Percentiles rank a stretch among this genome's conserved stretches.
Evolutionary conservation across 1,140 invertebrate species (phyloP).

Genomic region (Solenopsis fugax): DNA sequence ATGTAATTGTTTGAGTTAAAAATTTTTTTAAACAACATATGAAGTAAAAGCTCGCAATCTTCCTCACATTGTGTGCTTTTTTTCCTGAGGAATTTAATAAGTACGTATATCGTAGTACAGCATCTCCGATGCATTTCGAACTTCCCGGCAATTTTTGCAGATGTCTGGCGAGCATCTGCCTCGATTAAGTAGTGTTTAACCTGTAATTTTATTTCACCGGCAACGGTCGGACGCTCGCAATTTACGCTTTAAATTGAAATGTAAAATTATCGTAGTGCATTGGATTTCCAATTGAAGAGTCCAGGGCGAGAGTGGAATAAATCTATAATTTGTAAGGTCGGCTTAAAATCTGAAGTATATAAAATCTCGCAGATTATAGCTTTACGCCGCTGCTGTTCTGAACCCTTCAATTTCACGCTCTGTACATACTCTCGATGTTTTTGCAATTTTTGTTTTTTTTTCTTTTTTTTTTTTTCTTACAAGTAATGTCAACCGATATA

Average conservation of each 20-base stretch:
- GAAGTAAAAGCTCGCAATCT: not conserved
- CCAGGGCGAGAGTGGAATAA: slow-evolving; percentile 22
- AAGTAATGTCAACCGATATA: not conserved
- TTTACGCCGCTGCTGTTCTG: not conserved
- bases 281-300: slow-evolving; percentile 46
- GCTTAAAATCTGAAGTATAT: slow-evolving; percentile 20
- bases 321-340: slow-evolving; percentile 29
- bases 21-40: not conserved
- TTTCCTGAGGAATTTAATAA: slow-evolving; percentile 43
- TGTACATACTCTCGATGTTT: no score
- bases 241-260: slow-evolving; percentile 61
- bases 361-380: slow-evolving; percentile 37
- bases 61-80: slow-evolving; percentile 32
- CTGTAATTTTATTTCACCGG: slow-evolving; percentile 56
- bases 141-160: slow-evolving; percentile 58
- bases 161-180: slow-evolving; percentile 60
- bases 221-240: slow-evolving; percentile 50
- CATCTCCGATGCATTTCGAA: slow-evolving; percentile 51
- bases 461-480: not conserved
- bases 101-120: slow-evolving; percentile 32
- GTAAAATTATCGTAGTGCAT: slow-evolving; percentile 50
- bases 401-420: slow-evolving; percentile 21
- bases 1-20: not conserved
- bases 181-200: slow-evolving; percentile 55
- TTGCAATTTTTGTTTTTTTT: not conserved